A percentile compares a stretch with the other conserved stretches of the same genome.
Evolutionary conservation across 2,797 vertebrate species (phyloP).

Genomic region (Geotrypetes seraphini): DNA sequence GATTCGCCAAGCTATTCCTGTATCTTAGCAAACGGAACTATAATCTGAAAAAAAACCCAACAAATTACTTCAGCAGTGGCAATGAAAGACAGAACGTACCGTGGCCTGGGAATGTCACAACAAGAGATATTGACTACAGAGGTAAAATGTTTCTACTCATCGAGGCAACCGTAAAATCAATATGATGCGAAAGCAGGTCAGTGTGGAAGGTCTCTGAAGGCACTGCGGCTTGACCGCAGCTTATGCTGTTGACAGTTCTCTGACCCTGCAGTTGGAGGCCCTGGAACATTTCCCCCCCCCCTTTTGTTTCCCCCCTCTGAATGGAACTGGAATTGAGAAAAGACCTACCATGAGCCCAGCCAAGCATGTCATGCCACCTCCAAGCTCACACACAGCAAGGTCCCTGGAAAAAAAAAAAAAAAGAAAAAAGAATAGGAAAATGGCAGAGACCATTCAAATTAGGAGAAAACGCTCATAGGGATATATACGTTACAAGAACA

Average conservation of each 20-base stretch:
- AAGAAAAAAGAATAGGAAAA: conserved; percentile 70
- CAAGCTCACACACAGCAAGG: conserved; percentile 94
- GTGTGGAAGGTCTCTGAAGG: conserved; percentile 81
- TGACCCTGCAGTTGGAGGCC: conserved; percentile 67
- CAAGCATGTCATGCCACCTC: conserved; percentile 98
- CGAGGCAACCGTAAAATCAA: conserved; percentile 82
- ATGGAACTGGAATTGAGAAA: conserved; percentile 73
- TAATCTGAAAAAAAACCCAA: conserved; percentile 52
- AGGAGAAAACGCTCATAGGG: conserved; percentile 60
- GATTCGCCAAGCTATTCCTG: conserved; percentile 75
- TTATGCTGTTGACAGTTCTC: conserved; percentile 70
- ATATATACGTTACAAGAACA: conserved; percentile 72
- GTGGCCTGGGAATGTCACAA: conserved; percentile 88
- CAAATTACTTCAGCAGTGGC: conserved; percentile 51
- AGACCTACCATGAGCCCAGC: conserved; percentile 97
- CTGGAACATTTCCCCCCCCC: conserved; percentile 65
- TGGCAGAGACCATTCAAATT: conserved; percentile 65
- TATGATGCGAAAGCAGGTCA: conserved; percentile 83
- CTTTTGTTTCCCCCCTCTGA: conserved; percentile 67
- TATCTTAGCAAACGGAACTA: conserved; percentile 73
- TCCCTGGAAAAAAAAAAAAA: conserved; percentile 81
- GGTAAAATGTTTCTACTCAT: conserved; percentile 80
- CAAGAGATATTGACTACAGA: conserved; percentile 88
- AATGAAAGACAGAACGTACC: conserved; percentile 67
- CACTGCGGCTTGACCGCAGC: conserved; percentile 64